Conservation (phyloP, 2,888 invertebrate species). For the Platerodrilus igneus region DNA sequence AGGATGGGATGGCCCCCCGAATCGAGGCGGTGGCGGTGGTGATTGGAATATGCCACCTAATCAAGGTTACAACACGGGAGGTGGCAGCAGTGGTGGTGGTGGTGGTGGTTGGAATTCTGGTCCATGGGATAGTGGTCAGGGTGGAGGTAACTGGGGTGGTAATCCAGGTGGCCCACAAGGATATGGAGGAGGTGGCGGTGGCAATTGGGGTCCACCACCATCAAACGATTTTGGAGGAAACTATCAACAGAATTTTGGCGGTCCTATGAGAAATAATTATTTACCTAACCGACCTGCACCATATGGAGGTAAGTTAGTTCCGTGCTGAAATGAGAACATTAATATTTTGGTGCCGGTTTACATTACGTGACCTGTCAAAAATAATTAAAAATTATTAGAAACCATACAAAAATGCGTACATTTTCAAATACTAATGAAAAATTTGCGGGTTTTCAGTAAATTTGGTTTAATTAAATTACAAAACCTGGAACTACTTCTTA, state of each 20-base stretch:
- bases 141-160: constrained; percentile 42
- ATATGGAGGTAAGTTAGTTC: constrained; percentile 56
- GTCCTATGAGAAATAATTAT: constrained; percentile 74
- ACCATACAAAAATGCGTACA: no score
- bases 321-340: not conserved
- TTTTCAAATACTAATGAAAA: no score
- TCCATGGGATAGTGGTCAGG: constrained; percentile 53
- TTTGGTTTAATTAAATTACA: no score
- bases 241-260: constrained; percentile 76
- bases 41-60: constrained; percentile 47
- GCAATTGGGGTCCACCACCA: constrained; percentile 50
- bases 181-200: constrained; percentile 51
- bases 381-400: no score
- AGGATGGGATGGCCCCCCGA: constrained; percentile 46
- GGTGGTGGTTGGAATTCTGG: constrained; percentile 37
- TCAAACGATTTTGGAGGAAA: constrained; percentile 69
- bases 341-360: no score
- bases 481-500: no score
- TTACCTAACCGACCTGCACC: constrained; percentile 64
- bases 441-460: no score
- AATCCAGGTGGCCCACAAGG: constrained; percentile 47
- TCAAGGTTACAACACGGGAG: constrained; percentile 46
- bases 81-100: constrained; percentile 39
- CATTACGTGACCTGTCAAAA: no score
- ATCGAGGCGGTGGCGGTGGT: constrained; percentile 46